Conservation (phyloP, 2,888 invertebrate species). For the Schizotus pectinicornis region DNA sequence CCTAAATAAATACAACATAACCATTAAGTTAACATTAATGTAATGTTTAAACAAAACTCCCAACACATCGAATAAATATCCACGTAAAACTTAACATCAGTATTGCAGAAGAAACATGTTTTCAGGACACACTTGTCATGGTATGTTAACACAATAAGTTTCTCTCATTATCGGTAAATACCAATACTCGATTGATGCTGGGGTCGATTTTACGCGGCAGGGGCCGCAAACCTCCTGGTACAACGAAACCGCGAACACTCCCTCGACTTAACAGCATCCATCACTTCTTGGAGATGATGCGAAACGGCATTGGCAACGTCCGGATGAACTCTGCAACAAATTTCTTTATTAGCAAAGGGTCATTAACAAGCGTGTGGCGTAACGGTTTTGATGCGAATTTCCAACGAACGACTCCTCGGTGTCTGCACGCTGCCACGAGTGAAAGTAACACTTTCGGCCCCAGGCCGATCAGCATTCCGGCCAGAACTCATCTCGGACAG, state of each 20-base stretch:
- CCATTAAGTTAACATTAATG: constrained; percentile 25
- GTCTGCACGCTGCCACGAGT: constrained; percentile 20
- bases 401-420: constrained; percentile 12
- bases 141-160: neutral
- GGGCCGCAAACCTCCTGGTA: constrained; percentile 50
- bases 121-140: constrained; percentile 10
- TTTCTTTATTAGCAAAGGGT: constrained; percentile 7
- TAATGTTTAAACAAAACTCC: constrained; percentile 27
- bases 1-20: neutral
- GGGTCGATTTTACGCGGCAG: constrained; percentile 43
- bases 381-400: constrained; percentile 1
- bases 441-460: constrained; percentile 24
- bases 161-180: too few relatives aligned
- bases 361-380: constrained; percentile 12
- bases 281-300: constrained; percentile 74
- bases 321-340: constrained; percentile 67
- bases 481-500: constrained; percentile 12
- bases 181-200: neutral
- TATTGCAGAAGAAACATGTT: neutral
- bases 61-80: constrained; percentile 22
- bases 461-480: constrained; percentile 19
- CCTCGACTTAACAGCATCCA: constrained; percentile 73
- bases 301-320: constrained; percentile 66
- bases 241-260: constrained; percentile 73
- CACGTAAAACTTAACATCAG: neutral